Percentiles rank a stretch among this genome's conserved stretches.
phyloP scores from a whole-genome alignment of 2,113 vertebrate species.

The Uropsilus gracilis region DNA sequence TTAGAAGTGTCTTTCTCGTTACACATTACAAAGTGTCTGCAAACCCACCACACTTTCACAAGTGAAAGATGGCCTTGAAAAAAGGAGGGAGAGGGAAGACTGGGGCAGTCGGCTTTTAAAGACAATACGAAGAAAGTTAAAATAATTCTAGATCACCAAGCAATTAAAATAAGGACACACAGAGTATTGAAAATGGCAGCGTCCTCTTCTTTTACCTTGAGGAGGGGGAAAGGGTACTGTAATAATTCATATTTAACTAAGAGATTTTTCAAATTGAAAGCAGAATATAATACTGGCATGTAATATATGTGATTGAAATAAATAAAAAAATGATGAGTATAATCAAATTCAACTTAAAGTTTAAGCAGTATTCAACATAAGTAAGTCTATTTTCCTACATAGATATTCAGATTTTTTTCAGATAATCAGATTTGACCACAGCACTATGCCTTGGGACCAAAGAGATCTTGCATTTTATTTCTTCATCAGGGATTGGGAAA shows the following conservation, averaged over 20 bases:
- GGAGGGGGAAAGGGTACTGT: neutral
- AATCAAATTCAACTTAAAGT: conserved; percentile 33
- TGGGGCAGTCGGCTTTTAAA: conserved; percentile 15
- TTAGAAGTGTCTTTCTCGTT: neutral
- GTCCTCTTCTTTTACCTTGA: conserved; percentile 12
- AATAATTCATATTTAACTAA: conserved; percentile 37
- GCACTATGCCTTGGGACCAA: conserved; percentile 42
- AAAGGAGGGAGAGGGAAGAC: neutral
- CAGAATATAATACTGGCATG: neutral
- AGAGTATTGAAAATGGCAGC: neutral
- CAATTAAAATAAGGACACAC: neutral
- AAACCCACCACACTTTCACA: neutral
- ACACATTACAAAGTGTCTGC: neutral
- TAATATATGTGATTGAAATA: conserved; percentile 10
- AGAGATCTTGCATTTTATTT: conserved; percentile 47
- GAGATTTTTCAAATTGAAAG: conserved; percentile 29
- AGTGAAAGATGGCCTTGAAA: neutral
- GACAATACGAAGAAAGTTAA: neutral
- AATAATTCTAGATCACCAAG: conserved; percentile 34
- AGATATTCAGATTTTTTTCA: neutral
- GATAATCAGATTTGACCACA: neutral
- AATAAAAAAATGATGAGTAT: neutral
- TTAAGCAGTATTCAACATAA: conserved; percentile 36
- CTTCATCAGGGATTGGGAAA: conserved; percentile 4
- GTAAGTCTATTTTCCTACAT: conserved; percentile 17